These are phyloP conservation scores for Gonioctena quinquepunctata DNA, from an alignment of 1,140 invertebrate species.

Conservation along the genomic window DNA sequence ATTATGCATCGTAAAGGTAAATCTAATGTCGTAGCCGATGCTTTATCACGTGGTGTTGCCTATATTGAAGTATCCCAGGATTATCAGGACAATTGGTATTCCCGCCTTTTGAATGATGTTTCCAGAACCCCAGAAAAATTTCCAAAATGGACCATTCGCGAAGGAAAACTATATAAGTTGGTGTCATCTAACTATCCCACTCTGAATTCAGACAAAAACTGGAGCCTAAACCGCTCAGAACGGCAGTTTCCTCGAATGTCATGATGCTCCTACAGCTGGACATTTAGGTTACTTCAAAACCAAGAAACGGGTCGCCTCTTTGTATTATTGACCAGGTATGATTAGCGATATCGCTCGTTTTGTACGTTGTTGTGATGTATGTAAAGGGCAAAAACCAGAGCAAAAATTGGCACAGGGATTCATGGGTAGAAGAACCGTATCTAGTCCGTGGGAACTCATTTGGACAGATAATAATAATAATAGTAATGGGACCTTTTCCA, in stretches of 20 bases:
- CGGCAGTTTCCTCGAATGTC: background rate
- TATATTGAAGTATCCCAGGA: background rate
- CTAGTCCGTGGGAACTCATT: conserved; percentile 21
- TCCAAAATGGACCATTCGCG: background rate
- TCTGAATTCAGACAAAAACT: background rate
- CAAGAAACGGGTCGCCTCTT: background rate
- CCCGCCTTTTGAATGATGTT: background rate
- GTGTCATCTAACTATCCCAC: too few species aligned
- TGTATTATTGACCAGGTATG: conserved; percentile 12
- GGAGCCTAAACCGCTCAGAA: too few species aligned
- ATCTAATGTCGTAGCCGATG: background rate
- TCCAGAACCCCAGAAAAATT: conserved; percentile 1
- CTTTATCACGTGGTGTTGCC: conserved; percentile 1
- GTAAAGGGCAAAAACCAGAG: background rate
- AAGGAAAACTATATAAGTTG: background rate
- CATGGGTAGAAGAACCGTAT: conserved; percentile 28
- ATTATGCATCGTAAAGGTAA: background rate
- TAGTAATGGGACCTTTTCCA: conserved; percentile 30
- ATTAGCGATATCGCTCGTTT: background rate
- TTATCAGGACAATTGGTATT: conserved; percentile 8
- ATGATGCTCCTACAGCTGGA: conserved; percentile 11
- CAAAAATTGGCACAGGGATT: background rate
- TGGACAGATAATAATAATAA: too few species aligned
- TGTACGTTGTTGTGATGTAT: background rate
- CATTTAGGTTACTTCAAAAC: conserved; percentile 22